Evolutionary conservation across 2,888 invertebrate genomes (phyloP).

Genomic region (Cyrtodaria siliqua): DNA sequence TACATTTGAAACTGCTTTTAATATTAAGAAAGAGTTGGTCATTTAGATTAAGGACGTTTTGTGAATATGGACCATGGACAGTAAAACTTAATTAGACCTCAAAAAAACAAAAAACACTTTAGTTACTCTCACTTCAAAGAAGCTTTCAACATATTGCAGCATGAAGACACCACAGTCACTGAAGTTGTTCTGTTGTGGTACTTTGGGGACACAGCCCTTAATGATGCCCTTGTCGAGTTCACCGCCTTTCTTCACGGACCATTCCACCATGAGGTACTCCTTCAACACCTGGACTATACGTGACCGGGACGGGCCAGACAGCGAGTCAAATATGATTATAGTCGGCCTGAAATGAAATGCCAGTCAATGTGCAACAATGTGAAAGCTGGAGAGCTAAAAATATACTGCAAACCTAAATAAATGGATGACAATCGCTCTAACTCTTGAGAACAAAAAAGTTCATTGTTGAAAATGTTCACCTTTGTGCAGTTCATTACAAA

Average conservation of each 20-base stretch:
- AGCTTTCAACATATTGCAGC: slow-evolving; percentile 98
- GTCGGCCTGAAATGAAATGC: slow-evolving; percentile 91
- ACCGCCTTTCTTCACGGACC: slow-evolving; percentile 86
- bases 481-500: too few relatives aligned
- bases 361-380: background rate
- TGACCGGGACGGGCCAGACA: slow-evolving; percentile 92
- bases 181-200: slow-evolving; percentile 99
- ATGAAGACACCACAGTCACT: slow-evolving; percentile 98
- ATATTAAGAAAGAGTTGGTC: too few relatives aligned
- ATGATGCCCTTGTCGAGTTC: slow-evolving; percentile 93
- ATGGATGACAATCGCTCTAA: too few relatives aligned
- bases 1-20: too few relatives aligned
- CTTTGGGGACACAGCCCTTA: slow-evolving; percentile 94
- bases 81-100: too few relatives aligned
- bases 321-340: slow-evolving; percentile 97
- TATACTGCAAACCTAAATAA: too few relatives aligned
- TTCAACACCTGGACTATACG: slow-evolving; percentile 95
- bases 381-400: too few relatives aligned
- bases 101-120: too few relatives aligned
- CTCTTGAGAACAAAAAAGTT: too few relatives aligned
- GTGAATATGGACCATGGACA: too few relatives aligned
- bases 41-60: too few relatives aligned
- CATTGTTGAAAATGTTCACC: too few relatives aligned
- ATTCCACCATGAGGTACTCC: slow-evolving; percentile 89
- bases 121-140: slow-evolving; percentile 91